Conservation (phyloP, 2,797 vertebrate genomes). For the Rhinella marina region DNA sequence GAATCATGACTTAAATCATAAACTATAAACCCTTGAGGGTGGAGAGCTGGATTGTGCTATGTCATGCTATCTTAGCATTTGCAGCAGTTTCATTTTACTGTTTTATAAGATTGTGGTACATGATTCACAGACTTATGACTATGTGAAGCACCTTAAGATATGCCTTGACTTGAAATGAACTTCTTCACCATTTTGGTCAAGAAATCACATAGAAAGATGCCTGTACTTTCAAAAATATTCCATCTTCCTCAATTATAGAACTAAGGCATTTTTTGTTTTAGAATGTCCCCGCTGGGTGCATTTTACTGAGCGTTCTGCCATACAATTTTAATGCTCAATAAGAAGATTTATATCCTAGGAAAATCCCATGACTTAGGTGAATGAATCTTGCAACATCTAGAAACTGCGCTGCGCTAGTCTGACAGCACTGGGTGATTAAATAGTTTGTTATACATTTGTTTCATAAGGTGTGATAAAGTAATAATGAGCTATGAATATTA, state of each 20-base stretch:
- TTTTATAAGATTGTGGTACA: background rate
- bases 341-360: conserved; percentile 43
- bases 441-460: conserved; percentile 30
- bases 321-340: conserved; percentile 31
- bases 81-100: background rate
- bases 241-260: conserved; percentile 22
- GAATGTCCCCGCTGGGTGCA: conserved; percentile 16
- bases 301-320: conserved; percentile 4
- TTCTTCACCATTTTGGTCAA: background rate
- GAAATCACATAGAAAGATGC: background rate
- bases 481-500: conserved; percentile 51
- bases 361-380: conserved; percentile 22
- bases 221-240: background rate
- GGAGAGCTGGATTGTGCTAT: background rate
- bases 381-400: conserved; percentile 19
- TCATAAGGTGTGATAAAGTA: conserved; percentile 36
- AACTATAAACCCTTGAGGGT: background rate
- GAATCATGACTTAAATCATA: background rate
- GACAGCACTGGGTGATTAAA: conserved; percentile 7
- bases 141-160: background rate
- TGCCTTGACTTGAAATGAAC: background rate
- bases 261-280: conserved; percentile 4
- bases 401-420: conserved; percentile 11
- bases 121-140: background rate
- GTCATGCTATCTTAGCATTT: background rate